Evolutionary conservation across 2,113 vertebrate genomes (phyloP).

Genomic region (Thamnophis sirtalis): DNA sequence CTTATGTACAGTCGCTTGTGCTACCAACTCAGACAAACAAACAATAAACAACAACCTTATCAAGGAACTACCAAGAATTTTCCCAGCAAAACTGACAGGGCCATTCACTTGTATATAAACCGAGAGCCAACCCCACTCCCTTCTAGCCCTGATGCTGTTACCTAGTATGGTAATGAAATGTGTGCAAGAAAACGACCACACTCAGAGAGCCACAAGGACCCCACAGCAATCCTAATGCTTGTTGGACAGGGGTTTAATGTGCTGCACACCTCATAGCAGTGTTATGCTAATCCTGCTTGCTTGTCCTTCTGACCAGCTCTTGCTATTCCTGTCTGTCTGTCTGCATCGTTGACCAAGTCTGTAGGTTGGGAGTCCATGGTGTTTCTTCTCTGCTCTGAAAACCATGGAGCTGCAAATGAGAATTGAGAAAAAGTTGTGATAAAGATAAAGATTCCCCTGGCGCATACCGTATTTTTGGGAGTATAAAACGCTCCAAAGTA

Average conservation of each 20-base stretch:
- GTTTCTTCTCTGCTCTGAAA: background rate
- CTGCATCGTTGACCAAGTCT: background rate
- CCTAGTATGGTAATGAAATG: background rate
- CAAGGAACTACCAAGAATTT: background rate
- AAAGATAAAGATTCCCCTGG: too few species aligned
- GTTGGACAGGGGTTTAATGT: background rate
- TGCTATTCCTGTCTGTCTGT: background rate
- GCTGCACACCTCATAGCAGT: background rate
- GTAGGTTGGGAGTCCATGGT: background rate
- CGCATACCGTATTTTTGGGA: too few species aligned
- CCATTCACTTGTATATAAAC: background rate
- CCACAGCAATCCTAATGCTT: background rate
- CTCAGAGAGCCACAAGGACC: background rate
- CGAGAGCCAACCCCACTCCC: background rate
- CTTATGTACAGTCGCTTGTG: background rate
- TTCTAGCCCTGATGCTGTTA: background rate
- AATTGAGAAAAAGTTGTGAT: background rate
- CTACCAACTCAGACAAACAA: background rate
- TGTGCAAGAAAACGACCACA: background rate
- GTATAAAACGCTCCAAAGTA: too few species aligned
- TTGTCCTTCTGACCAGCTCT: background rate
- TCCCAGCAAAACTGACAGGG: background rate
- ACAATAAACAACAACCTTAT: background rate
- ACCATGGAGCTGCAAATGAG: background rate
- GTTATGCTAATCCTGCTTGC: background rate